phyloP scores from a whole-genome alignment of 1,140 invertebrate species.

The Drosophila paulistorum region DNA sequence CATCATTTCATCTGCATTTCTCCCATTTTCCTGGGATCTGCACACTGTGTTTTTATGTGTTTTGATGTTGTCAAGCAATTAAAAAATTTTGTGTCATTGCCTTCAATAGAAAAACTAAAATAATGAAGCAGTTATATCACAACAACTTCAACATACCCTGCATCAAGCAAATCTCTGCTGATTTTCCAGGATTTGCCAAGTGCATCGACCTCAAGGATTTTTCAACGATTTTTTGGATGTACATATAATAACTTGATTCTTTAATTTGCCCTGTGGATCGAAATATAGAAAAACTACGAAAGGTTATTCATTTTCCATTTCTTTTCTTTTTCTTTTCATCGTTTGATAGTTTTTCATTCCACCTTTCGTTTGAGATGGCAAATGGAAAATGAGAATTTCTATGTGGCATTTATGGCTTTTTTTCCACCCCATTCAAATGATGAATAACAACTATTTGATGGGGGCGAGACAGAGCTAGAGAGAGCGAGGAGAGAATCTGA shows the following conservation, averaged over 20 bases:
- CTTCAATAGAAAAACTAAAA: conserved; percentile 58
- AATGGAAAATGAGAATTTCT: conserved; percentile 39
- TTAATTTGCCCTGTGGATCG: too few species aligned
- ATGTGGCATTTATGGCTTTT: conserved; percentile 58
- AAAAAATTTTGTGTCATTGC: conserved; percentile 69
- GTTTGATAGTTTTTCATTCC: conserved; percentile 54
- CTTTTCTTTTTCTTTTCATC: conserved; percentile 41
- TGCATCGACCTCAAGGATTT: too few species aligned
- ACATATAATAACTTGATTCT: background rate
- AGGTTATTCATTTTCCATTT: background rate
- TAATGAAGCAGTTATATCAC: background rate
- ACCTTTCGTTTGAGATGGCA: conserved; percentile 52
- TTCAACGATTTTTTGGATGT: too few species aligned
- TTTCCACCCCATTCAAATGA: background rate
- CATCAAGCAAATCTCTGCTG: too few species aligned
- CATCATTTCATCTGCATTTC: conserved; percentile 13
- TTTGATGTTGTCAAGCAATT: conserved; percentile 75
- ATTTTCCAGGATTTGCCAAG: too few species aligned
- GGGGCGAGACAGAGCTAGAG: conserved; percentile 6
- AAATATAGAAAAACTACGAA: too few species aligned
- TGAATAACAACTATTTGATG: conserved; percentile 21
- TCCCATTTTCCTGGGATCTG: background rate
- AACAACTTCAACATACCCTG: too few species aligned
- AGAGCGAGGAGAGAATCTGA: conserved; percentile 22
- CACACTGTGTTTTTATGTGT: conserved; percentile 44